Percentiles rank a stretch among this genome's conserved stretches.
Evolutionary conservation across 2,888 invertebrate species (phyloP).

Genomic region (Campoletis raptor): DNA sequence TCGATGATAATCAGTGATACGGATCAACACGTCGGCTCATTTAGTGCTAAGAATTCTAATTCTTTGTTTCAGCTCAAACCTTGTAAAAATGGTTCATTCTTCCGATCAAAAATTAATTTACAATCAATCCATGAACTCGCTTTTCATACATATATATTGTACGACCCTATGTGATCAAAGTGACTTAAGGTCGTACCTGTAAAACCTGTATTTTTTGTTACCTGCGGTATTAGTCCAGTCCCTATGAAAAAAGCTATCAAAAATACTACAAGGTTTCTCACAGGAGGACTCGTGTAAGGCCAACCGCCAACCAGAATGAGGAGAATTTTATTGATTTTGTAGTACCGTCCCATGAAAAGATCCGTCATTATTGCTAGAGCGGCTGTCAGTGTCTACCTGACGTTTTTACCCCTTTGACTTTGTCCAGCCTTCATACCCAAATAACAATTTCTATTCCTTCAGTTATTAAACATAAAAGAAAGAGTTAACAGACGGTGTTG

Average conservation of each 20-base stretch:
- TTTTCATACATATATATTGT: neutral
- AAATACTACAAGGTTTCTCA: conserved; percentile 25
- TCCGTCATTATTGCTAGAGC: conserved; percentile 33
- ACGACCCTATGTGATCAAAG: neutral
- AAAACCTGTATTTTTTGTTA: conserved; percentile 10
- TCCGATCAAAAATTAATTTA: neutral
- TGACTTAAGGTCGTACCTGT: neutral
- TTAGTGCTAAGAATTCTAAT: neutral
- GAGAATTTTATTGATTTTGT: conserved; percentile 57
- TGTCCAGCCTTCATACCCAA: neutral
- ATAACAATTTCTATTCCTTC: neutral
- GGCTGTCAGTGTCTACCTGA: conserved; percentile 22
- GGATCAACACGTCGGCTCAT: neutral
- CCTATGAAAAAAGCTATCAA: conserved; percentile 25
- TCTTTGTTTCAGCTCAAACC: neutral
- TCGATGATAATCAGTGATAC: neutral
- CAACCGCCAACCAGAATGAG: conserved; percentile 47
- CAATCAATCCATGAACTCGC: neutral
- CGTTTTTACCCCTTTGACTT: neutral
- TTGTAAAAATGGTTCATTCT: neutral
- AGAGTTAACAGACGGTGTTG: conserved; percentile 10
- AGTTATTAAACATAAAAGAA: conserved; percentile 2
- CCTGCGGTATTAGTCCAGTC: conserved; percentile 58
- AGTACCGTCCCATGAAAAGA: conserved; percentile 51
- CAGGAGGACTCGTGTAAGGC: conserved; percentile 33